Evolutionary conservation across 2,797 vertebrate genomes (phyloP), one percentile per base, ranked within the genome.

Genomic region (Mycteria americana): DNA sequence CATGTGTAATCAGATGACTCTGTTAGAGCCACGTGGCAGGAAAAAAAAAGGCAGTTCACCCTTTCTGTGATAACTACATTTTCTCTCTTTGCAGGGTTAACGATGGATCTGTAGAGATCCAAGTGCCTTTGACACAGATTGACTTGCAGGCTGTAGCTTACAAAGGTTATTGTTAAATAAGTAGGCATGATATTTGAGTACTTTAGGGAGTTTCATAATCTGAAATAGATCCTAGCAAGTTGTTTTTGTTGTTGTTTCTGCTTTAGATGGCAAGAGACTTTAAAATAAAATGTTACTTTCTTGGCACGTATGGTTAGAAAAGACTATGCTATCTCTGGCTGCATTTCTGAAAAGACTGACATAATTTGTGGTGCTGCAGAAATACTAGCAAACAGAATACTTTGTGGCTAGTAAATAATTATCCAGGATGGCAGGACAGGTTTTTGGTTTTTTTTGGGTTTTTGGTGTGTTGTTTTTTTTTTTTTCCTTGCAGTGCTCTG

Each of bases 361-460:
- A 21, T 76, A 39, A 79, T 67, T 76, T 56, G 54, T 91, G 67
- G 75, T 81, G 62, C 46, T 79, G 56, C 75, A 91, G 89, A 85
- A 95, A 39, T 91, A 62, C 33, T 53, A 73, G 63, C 57, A 75
- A 70, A 53, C 63, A 80, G 59, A 91, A 30, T 54, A 70, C 51
- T 25, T 74, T 83, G 21, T 86, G 83, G 64, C 54, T 96, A 54
- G 89, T 92, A 82, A 97, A 92, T 96, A 87, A 97, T 93, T 91
- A 82, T 43, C 74, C 60, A 87, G 56, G 70, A 45, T 88, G 51
- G 74, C 0, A 3, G 50, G 41, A 51, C 31, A 88, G 56, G 7
- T 12, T 27, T 51, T 60, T n/a, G 19, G n/a, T 11, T 31, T 64
- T 53, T 54, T 59, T 63, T 57, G 45, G 46, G 46, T 46, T 46